Percentiles rank a stretch among this genome's conserved stretches.
Conservation (phyloP, 2,797 vertebrate genomes). For the Enteromius unitaeniatus region DNA sequence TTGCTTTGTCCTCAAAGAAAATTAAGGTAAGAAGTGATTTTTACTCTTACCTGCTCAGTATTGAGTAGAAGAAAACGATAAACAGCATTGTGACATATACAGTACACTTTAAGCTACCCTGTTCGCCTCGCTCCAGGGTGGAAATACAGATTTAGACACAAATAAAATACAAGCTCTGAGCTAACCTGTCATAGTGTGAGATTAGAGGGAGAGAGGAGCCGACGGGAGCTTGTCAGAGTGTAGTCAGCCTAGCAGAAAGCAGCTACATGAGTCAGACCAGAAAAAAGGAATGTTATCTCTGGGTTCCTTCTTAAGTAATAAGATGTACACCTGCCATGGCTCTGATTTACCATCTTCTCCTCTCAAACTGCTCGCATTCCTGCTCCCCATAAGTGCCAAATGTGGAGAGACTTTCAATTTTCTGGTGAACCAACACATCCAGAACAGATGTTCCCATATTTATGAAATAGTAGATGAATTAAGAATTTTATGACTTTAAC, state of each 20-base stretch:
- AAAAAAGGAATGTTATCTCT: slow-evolving; percentile 58
- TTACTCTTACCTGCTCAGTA: slow-evolving; percentile 16
- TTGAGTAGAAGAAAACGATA: slow-evolving; percentile 29
- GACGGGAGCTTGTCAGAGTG: slow-evolving; percentile 74
- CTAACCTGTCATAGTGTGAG: slow-evolving; percentile 75
- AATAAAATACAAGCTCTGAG: slow-evolving; percentile 78
- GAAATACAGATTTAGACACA: slow-evolving; percentile 72
- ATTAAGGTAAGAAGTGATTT: neutral
- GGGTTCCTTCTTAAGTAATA: slow-evolving; percentile 63
- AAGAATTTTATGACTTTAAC: neutral
- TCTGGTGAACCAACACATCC: slow-evolving; percentile 14
- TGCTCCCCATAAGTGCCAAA: slow-evolving; percentile 46
- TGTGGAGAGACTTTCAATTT: slow-evolving; percentile 58
- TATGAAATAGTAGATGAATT: neutral
- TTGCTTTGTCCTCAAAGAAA: slow-evolving; percentile 7
- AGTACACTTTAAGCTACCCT: slow-evolving; percentile 38
- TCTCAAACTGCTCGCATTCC: slow-evolving; percentile 54
- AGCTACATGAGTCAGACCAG: slow-evolving; percentile 69
- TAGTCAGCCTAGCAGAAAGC: slow-evolving; percentile 69
- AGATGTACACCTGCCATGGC: slow-evolving; percentile 66
- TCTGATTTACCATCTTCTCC: slow-evolving; percentile 65
- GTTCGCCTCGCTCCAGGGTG: slow-evolving; percentile 59
- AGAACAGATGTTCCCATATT: neutral
- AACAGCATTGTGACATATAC: slow-evolving; percentile 31
- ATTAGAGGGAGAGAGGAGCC: slow-evolving; percentile 75